These are phyloP conservation scores for Hyperoplus lanceolatus DNA, from an alignment of 2,797 vertebrate genomes.

Conservation along the genomic window DNA sequence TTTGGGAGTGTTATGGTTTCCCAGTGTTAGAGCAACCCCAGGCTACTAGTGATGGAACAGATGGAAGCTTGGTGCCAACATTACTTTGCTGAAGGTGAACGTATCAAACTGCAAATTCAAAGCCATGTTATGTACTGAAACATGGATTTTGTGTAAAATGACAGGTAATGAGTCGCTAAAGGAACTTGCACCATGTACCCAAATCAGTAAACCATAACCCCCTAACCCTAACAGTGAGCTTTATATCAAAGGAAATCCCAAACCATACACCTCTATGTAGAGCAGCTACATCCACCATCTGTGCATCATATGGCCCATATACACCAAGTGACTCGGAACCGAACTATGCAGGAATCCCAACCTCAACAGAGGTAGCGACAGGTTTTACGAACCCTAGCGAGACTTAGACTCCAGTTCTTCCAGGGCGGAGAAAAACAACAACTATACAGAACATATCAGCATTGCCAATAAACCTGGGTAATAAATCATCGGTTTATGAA, in stretches of 20 bases:
- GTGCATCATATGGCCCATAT: slow-evolving; percentile 57
- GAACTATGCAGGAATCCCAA: slow-evolving; percentile 48
- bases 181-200: background rate
- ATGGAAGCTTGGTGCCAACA: background rate
- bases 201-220: background rate
- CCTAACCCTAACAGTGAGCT: slow-evolving; percentile 3
- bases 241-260: slow-evolving; percentile 40
- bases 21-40: background rate
- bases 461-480: slow-evolving; percentile 38
- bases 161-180: background rate
- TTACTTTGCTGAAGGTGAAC: background rate
- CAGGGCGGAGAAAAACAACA: slow-evolving; percentile 51
- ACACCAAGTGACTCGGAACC: slow-evolving; percentile 34
- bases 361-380: slow-evolving; percentile 20
- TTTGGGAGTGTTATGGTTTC: slow-evolving; percentile 5
- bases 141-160: background rate
- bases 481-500: slow-evolving; percentile 60
- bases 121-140: background rate
- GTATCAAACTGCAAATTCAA: slow-evolving; percentile 12
- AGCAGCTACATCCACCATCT: slow-evolving; percentile 44
- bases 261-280: slow-evolving; percentile 8
- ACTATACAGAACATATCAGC: slow-evolving; percentile 28
- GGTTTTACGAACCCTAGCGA: slow-evolving; percentile 40
- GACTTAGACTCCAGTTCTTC: slow-evolving; percentile 33
- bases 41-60: background rate